A percentile compares a stretch with the other conserved stretches of the same genome.
Evolutionary conservation across 2,113 vertebrate species (phyloP).

Genomic region (Cettia cetti): DNA sequence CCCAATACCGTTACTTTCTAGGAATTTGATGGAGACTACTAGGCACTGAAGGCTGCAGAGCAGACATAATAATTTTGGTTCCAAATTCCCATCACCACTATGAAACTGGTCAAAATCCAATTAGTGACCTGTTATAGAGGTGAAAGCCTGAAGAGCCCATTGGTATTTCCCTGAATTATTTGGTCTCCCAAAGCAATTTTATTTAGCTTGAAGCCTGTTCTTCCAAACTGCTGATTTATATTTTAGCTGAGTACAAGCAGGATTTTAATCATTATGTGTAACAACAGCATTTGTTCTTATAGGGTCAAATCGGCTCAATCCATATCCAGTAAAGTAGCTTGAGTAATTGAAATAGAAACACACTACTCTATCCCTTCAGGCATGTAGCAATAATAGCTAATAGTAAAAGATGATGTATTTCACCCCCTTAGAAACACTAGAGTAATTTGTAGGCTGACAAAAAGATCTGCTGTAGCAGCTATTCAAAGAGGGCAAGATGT

Average conservation of each 20-base stretch:
- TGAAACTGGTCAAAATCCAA: constrained; percentile 49
- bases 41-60: background rate
- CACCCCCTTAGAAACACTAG: background rate
- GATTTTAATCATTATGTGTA: constrained; percentile 65
- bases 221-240: constrained; percentile 59
- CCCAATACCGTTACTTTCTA: background rate
- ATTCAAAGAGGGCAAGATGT: background rate
- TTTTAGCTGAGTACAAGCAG: constrained; percentile 44
- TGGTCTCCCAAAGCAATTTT: constrained; percentile 65
- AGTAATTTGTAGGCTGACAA: background rate
- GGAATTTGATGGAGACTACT: background rate
- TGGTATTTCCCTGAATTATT: constrained; percentile 52
- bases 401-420: constrained; percentile 42
- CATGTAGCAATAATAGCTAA: constrained; percentile 32
- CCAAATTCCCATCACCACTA: constrained; percentile 10
- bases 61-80: constrained; percentile 1
- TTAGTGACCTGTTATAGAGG: constrained; percentile 53
- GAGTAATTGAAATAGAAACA: constrained; percentile 51
- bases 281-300: constrained; percentile 54
- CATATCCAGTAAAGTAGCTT: constrained; percentile 28
- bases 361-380: constrained; percentile 8
- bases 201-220: constrained; percentile 59
- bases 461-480: constrained; percentile 6
- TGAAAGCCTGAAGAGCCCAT: constrained; percentile 32
- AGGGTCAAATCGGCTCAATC: constrained; percentile 47